Base-by-base conservation (phyloP, 35 echinoderm and acorn worm genomes). In the Ophioderma brevispina region DNA sequence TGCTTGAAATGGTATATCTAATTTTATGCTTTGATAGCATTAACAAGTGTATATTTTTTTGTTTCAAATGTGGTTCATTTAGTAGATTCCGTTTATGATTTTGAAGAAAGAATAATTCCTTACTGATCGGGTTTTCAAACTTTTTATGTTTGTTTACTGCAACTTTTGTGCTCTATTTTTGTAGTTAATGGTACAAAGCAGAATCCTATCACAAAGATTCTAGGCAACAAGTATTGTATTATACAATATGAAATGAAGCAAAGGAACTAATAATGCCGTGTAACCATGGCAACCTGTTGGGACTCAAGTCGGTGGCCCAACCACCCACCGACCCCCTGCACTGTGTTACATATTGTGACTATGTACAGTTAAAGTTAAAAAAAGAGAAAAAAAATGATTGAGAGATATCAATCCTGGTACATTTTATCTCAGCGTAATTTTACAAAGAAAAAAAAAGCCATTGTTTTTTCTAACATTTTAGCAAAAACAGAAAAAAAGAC, bases 341-440 rank as follows among this genome's bases (percentile, higher is more conserved):
- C n/a, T 81, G 79, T 40, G 31, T 52, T 52, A 33, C 83, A 85
- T 82, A 52, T 55, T 64, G 32, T 75, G 83, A 85, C 83, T 85
- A 85, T 85, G 83, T 85, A 85, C 52, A 85, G 83, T 63, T 37
- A 85, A 59, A 52, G 83, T 64, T 85, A 70, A 70, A 70, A 70
- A 70, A 70, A 70, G 46, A 52, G 46, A 70, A 25, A 70, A 70
- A 70, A 70, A 70, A 70, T 70, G 59, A 70, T 70, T 25, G 49
- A 85, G 83, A 85, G 36, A 31, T 85, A 52, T 31, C 46, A 85
- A 63, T 85, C 46, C 63, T 64, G 83, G 83, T 85, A 85, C 83
- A 18, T 85, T 85, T 85, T 85, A 85, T 85, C 55, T 85, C 59
- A 35, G 83, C 52, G 43, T 85, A 85, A 85, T 85, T 85, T 85